Evolutionary conservation across 2,888 invertebrate species (phyloP), one percentile per base, ranked within the genome.

Genomic region (Luperina nickerlii): DNA sequence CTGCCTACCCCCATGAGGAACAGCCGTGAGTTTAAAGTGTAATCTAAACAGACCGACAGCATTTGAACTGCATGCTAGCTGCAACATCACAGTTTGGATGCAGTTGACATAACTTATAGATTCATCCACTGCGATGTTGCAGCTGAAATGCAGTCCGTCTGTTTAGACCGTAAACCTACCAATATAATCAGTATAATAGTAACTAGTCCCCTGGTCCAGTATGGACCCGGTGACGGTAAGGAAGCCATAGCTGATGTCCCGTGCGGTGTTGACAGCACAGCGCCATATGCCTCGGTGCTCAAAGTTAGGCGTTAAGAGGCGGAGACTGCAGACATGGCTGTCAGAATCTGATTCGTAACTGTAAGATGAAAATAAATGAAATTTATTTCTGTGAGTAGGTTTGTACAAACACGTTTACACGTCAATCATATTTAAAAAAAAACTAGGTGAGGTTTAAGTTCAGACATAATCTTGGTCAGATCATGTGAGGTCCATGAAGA

Each of bases 281-380:
- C 96, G 94, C 96, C 96, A 96, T 38, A 95, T 78, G 0, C 96
- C 96, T 24, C 93, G 79, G 81, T 96, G 95, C 0, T 69, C 38
- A 9, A 75, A 69, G 6, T 83, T 60, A 0, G 94, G 93, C 69
- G 91, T 85, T 0, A 90, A 91, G 79, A 96, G 93, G 7, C 92
- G 91, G 24, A 97, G 90, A 6, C 93, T 94, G 79, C 96, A 97
- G 57, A 92, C 91, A 83, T 94, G 91, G 13, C 77, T 90, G 42
- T 84, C 76, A 4, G 92, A 82, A 2, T 90, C 89, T 0, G 93
- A 90, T 13, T 90, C 78, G 67, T 90, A 87, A 62, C 95, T 96
- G 90, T 32, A 92, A 63, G 11, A 54, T 27, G 18, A n/a, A 42
- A 42, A 42, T 18, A 67, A n/a, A 69, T 13, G 4, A 45, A 45